Percentiles rank a stretch among this genome's conserved stretches.
Conservation (phyloP, 2,797 vertebrate species). For the Enteromius afrohamiltoni region DNA sequence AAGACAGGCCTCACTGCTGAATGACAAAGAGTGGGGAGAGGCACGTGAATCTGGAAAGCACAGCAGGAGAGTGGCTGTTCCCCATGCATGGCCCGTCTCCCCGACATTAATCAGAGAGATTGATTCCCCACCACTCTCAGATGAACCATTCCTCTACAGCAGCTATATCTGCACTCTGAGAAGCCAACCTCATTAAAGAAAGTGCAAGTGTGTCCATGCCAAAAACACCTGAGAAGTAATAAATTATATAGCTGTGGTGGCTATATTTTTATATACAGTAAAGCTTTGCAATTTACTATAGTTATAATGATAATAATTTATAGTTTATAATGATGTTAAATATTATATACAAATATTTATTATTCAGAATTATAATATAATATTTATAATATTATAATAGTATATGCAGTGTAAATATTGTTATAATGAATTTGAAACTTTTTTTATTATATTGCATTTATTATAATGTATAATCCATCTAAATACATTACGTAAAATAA, state of each 20-base stretch:
- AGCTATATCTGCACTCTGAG: constrained; percentile 27
- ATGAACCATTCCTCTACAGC: constrained; percentile 49
- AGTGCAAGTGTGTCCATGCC: constrained; percentile 59
- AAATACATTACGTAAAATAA: not conserved
- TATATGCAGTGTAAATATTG: not conserved
- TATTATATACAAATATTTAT: no score
- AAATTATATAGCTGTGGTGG: not conserved
- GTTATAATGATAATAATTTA: no score
- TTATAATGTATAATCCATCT: not conserved
- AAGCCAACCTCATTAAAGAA: constrained; percentile 59
- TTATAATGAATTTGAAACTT: not conserved
- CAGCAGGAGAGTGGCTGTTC: constrained; percentile 29
- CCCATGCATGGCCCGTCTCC: constrained; percentile 13
- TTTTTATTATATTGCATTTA: not conserved
- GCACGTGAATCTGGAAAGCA: constrained; percentile 5
- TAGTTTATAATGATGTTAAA: no score
- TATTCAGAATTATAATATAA: not conserved
- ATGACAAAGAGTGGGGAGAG: constrained; percentile 35
- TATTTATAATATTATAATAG: not conserved
- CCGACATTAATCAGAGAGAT: constrained; percentile 67
- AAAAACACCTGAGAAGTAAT: constrained; percentile 4
- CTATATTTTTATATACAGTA: not conserved
- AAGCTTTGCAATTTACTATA: not conserved
- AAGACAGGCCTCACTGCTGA: constrained; percentile 42
- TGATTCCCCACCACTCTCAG: constrained; percentile 56